These are phyloP conservation scores for Diabrotica balteata DNA, from an alignment of 2,888 invertebrate genomes.

Conservation along the genomic window DNA sequence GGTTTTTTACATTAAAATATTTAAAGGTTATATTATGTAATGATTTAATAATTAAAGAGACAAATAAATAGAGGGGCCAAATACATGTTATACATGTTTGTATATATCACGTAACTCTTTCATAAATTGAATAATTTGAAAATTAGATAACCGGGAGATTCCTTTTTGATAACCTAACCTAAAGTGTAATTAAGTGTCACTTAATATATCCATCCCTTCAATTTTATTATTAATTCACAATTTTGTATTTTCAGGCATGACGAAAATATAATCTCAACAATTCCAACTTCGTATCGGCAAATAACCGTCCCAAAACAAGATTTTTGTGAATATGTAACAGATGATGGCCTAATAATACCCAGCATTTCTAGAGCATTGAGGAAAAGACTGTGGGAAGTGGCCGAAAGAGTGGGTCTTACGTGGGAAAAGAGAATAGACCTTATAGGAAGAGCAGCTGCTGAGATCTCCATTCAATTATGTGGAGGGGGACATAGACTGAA, in stretches of 20 bases:
- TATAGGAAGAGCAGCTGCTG: constrained; percentile 83
- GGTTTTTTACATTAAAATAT: no score
- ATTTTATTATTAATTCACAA: no score
- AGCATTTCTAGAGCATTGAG: constrained; percentile 73
- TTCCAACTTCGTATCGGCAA: constrained; percentile 71
- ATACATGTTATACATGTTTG: no score
- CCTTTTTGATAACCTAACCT: no score
- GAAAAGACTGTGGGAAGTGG: constrained; percentile 71
- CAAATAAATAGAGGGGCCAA: no score
- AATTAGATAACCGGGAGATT: no score
- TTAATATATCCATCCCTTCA: no score
- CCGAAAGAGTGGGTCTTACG: constrained; percentile 73
- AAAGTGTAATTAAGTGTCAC: no score
- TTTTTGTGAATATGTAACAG: constrained; percentile 74
- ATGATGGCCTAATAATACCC: constrained; percentile 83
- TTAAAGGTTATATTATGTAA: no score
- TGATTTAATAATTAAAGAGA: no score
- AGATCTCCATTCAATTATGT: constrained; percentile 81
- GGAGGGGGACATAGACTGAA: constrained; percentile 86
- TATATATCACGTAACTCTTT: no score
- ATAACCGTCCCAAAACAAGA: constrained; percentile 74
- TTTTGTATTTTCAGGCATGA: constrained; percentile 69
- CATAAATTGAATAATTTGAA: no score
- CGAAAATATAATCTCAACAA: constrained; percentile 79
- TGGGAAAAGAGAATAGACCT: constrained; percentile 75